Evolutionary conservation across 2,113 vertebrate species (phyloP), one percentile per base, ranked within the genome.

Genomic region (Taxidea taxus): DNA sequence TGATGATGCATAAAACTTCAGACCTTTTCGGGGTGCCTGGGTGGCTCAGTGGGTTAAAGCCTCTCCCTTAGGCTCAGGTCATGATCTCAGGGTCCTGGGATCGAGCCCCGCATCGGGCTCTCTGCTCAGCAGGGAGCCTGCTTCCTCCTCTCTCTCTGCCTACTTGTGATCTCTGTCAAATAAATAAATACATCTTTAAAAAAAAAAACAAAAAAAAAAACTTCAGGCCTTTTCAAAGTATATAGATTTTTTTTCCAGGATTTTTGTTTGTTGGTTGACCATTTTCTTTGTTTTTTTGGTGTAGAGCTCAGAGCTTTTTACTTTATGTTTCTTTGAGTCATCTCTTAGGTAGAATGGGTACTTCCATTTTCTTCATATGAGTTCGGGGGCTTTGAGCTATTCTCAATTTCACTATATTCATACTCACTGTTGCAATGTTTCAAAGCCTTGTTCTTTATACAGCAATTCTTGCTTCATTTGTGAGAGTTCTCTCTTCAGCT

Each of bases 401-500:
- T 78, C 56, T 70, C 34, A 66, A 92, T 96, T 97, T 97, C 86
- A 82, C 90, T 91, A 56, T 95, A 98, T 96, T 97, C 93, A 97
- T 98, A 99, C 99, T 99, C 97, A 99, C 99, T 99, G 99, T 98
- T 99, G 99, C 92, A 99, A 94, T 20, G 99, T 99, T 96, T 99
- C 99, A 98, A 99, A 99, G 96, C 99, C 99, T 98, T 99, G 99
- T 87, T 99, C 99, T 97, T 99, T 99, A 97, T 99, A 99, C 66
- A 99, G 97, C 91, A 99, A 98, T 93, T 99, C 99, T 97, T 99
- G 99, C 98, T 99, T 99, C 99, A 99, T 99, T 96, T 99, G 99
- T 56, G 98, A 99, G 68, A 99, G 99, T 77, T 99, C 99, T 95
- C 99, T 97, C 98, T 99, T 99, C 98, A 99, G 98, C 97, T 99